A percentile compares a stretch with the other conserved stretches of the same genome.
Conservation (phyloP, 2,888 invertebrate genomes). For the Eurytoma californica region DNA sequence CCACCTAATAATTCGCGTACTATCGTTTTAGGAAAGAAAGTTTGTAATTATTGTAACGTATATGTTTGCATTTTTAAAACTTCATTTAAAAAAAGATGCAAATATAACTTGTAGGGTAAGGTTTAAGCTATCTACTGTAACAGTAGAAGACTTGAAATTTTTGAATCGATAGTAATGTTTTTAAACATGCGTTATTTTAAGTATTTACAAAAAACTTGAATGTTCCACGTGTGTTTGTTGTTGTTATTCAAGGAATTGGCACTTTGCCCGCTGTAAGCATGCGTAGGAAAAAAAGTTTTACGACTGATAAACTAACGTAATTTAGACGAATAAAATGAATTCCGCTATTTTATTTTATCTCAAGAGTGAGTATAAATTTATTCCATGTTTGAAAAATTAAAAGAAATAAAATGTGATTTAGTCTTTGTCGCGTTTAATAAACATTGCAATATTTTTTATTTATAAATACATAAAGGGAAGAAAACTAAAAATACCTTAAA, state of each 20-base stretch:
- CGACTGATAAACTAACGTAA: constrained; percentile 14
- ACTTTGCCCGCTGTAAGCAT: constrained; percentile 54
- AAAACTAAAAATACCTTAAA: constrained; percentile 38
- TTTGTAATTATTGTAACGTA: constrained; percentile 3
- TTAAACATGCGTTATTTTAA: constrained; percentile 45
- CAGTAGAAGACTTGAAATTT: constrained; percentile 48
- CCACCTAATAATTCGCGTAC: constrained; percentile 50
- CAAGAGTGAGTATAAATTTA: constrained; percentile 18
- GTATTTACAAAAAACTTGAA: constrained; percentile 31
- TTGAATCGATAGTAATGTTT: constrained; percentile 48
- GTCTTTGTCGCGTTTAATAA: constrained; percentile 43
- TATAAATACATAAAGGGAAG: constrained; percentile 38
- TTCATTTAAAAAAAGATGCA: constrained; percentile 39
- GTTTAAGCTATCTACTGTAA: constrained; percentile 44
- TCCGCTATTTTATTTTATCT: constrained; percentile 30
- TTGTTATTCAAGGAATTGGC: constrained; percentile 52
- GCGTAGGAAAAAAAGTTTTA: constrained; percentile 38
- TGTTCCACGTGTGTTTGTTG: constrained; percentile 52
- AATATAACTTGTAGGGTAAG: constrained; percentile 46
- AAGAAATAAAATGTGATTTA: constrained; percentile 36
- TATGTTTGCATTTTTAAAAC: constrained; percentile 46
- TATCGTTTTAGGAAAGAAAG: constrained; percentile 41
- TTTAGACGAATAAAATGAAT: constrained; percentile 28
- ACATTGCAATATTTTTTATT: constrained; percentile 53
- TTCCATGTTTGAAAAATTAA: constrained; percentile 25